Percentiles rank a stretch among this genome's conserved stretches.
Conservation (phyloP, 2,797 vertebrate genomes). For the Luscinia luscinia region DNA sequence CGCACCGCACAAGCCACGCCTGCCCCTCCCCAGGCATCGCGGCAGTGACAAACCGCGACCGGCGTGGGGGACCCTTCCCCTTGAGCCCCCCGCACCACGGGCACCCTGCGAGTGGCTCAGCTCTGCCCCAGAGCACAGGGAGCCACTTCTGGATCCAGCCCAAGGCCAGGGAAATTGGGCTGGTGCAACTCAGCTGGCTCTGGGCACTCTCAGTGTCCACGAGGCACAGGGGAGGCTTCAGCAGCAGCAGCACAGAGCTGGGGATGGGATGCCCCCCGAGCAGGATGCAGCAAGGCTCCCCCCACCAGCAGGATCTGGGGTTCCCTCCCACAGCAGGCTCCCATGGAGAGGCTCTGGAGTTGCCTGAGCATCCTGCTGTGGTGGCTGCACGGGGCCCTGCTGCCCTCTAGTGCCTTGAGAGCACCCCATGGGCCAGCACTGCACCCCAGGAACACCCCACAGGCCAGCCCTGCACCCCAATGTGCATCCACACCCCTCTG, state of each 20-base stretch:
- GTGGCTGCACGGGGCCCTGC: background rate
- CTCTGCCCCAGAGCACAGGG: rapidly evolving
- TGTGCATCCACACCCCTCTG: background rate
- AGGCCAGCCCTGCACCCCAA: background rate
- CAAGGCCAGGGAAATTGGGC: rapidly evolving
- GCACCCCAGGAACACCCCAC: background rate
- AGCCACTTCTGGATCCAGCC: background rate
- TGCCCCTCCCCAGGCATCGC: background rate
- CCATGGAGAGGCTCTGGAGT: rapidly evolving
- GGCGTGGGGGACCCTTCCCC: rapidly evolving
- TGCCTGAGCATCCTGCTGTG: rapidly evolving
- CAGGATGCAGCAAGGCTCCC: background rate
- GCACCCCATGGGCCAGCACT: background rate
- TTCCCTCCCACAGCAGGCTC: rapidly evolving
- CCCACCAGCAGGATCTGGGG: background rate
- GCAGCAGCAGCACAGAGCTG: background rate
- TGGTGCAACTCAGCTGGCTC: background rate
- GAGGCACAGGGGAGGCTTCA: background rate
- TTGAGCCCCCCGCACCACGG: background rate
- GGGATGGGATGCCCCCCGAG: background rate
- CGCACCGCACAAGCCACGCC: background rate
- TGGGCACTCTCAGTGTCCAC: background rate
- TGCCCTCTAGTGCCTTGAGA: constrained; percentile 70
- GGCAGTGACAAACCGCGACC: rapidly evolving
- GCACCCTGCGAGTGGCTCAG: background rate